A percentile compares a stretch with the other conserved stretches of the same genome.
Evolutionary conservation across 2,113 vertebrate genomes (phyloP).

Genomic region (Prinia subflava): DNA sequence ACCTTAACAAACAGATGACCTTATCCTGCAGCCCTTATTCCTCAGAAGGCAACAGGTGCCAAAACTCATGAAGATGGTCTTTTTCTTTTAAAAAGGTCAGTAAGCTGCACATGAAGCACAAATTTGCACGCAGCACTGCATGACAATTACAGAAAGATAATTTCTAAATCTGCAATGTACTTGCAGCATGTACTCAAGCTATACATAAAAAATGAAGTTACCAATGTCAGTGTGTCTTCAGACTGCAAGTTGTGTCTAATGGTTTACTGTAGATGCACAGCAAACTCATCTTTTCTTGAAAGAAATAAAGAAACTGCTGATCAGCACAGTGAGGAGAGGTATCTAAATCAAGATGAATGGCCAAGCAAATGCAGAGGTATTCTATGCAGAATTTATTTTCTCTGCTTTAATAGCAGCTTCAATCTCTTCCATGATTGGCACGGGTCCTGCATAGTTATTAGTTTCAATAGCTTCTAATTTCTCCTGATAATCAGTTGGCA

Average conservation of each 20-base stretch:
- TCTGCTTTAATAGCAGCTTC: conserved; percentile 65
- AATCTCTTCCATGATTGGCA: conserved; percentile 81
- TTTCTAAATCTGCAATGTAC: not conserved
- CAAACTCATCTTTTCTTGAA: not conserved
- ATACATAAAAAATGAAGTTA: not conserved
- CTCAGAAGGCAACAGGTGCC: not conserved
- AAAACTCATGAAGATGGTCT: not conserved
- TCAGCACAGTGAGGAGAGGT: not conserved
- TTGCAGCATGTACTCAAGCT: not conserved
- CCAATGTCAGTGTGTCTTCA: not conserved
- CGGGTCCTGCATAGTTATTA: conserved; percentile 83
- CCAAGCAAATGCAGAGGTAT: not conserved
- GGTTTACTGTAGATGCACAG: not conserved
- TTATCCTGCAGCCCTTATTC: not conserved
- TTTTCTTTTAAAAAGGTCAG: not conserved
- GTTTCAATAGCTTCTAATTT: conserved; percentile 81
- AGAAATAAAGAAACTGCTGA: conserved; percentile 3
- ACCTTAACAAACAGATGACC: not conserved
- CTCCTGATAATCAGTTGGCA: conserved; percentile 83
- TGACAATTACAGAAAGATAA: not conserved
- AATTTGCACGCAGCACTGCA: not conserved
- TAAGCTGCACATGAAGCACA: not conserved
- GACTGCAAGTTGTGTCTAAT: not conserved
- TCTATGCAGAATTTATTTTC: conserved; percentile 40
- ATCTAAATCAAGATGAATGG: not conserved